Evolutionary conservation across 2,113 vertebrate genomes (phyloP).

Genomic region (Actinemys pallida): DNA sequence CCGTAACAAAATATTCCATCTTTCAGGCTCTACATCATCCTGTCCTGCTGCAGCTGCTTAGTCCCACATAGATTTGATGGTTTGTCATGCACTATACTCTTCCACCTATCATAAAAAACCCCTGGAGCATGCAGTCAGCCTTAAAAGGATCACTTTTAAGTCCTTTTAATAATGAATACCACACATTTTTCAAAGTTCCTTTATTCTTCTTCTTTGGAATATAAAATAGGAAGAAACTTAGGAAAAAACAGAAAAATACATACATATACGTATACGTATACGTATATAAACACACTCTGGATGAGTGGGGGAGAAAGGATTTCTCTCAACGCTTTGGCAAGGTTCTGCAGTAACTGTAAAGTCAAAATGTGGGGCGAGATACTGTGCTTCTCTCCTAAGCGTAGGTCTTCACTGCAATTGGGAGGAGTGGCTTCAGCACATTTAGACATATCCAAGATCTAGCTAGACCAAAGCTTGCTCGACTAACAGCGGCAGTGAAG

Average conservation of each 20-base stretch:
- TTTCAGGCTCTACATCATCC: background rate
- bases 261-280: background rate
- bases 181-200: background rate
- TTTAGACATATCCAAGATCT: no score
- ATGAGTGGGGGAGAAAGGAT: background rate
- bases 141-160: background rate
- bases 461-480: background rate
- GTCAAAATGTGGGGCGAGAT: background rate
- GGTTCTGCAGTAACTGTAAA: background rate
- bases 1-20: background rate
- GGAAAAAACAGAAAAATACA: background rate
- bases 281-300: no score
- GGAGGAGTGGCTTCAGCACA: background rate
- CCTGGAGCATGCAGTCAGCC: background rate
- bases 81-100: background rate
- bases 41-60: background rate
- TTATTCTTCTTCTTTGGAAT: background rate
- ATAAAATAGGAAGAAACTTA: background rate
- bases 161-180: background rate
- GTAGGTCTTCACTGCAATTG: background rate
- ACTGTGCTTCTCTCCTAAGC: background rate
- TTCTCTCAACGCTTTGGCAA: background rate
- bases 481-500: background rate
- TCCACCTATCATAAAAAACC: background rate
- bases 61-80: background rate